Evolutionary conservation across 2,888 invertebrate species (phyloP), one percentile per base, ranked within the genome.

Genomic region (Mactromeris polynyma): DNA sequence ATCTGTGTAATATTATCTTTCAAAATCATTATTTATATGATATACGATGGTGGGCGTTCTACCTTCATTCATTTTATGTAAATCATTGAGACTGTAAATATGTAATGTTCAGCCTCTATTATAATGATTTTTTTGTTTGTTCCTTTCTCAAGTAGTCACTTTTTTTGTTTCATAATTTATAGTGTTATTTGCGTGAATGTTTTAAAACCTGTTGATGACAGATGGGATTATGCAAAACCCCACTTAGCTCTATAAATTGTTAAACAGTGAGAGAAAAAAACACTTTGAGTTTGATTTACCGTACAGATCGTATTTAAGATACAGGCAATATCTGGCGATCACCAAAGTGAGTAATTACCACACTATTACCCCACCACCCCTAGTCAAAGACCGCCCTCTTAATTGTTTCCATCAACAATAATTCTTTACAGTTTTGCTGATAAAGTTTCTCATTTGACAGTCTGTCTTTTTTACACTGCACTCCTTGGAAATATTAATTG

Each of bases 401-500:
- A 33, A 73, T 73, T 17, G 73, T 33, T 73, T 73, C 36, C 36
- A 73, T 73, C 73, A 73, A 19, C 33, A 73, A 33, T 36, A 73
- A 73, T 36, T 36, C 73, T 33, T 33, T 36, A 14, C 36, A 17
- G 14, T 14, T 73, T 73, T 33, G 33, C 36, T 73, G 73, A 73
- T 73, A 33, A 9, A 19, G 33, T 73, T 33, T 73, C 73, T 36
- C 73, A 36, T 73, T 36, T 26, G 33, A 73, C 11, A 73, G 73
- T 36, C 33, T 33, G 33, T 33, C 17, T 11, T 36, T 73, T 69
- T 73, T 73, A 31, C 33, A 9, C 33, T 19, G 9, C 58, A 73
- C 73, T 73, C 73, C 31, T 33, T 73, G 14, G 19, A 73, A 73
- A 26, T 73, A 73, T 73, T 73, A 33, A 73, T 73, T 73, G 73